Base-by-base conservation (phyloP, 2,888 invertebrate species). In the Zhengitettix transpicula region DNA sequence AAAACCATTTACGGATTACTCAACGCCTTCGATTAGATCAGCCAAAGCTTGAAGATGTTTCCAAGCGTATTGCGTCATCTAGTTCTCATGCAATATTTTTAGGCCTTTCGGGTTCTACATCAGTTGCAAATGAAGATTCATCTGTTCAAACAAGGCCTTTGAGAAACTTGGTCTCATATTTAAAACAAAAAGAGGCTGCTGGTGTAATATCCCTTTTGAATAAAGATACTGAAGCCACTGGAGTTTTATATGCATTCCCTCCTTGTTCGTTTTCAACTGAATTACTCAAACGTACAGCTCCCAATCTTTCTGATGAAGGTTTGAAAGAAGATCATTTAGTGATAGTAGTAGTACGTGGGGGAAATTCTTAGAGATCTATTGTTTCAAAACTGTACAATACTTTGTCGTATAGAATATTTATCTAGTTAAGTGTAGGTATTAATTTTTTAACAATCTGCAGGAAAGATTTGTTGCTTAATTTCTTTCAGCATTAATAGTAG, bases 141-240 rank as follows among this genome's bases (percentile, higher is more conserved):
- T 85, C 84, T 63, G 89, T 95, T 40, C 93, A 94, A 71, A 90
- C 91, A 10, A 79, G 94, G 62, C 96, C 96, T 0, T 76, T 97
- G 69, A 83, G 93, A 47, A 97, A 98, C 75, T 79, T 99, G 65
- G 94, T 98, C 5, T 91, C 95, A 0, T 99, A 99, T 72, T 77
- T 99, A 59, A 95, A 96, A 70, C 97, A 97, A 71, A 99, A 99
- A 74, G 97, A 98, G 74, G 98, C 99, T 40, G 98, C 98, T 10
- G 99, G 99, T 62, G 97, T 98, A 0, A 95, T 98, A 66, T 92
- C 94, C 0, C 77, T 97, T 17, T 73, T 89, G 17, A 90, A 89
- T 68, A 92, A 91, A 73, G 92, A 93, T 71, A 89, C 90, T 0
- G 92, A 90, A 71, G 89, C 89, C 1, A 90, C 92, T n/a, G 96